phyloP scores from a whole-genome alignment of 2,888 invertebrate genomes.

The Apodemia hepburni region DNA sequence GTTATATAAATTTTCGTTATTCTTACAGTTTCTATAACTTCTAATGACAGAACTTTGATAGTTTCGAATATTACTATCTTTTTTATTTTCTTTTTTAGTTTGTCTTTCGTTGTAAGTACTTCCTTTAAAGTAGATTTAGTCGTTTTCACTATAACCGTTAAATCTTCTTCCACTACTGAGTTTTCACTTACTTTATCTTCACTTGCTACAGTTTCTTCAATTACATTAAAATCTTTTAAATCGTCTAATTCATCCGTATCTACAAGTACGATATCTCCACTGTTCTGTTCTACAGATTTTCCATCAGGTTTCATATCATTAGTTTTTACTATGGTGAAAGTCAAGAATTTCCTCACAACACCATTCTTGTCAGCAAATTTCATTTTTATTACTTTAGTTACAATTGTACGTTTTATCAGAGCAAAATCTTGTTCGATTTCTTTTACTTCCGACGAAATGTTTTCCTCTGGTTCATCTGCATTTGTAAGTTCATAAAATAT shows the following conservation, averaged over 20 bases:
- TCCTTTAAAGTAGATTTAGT: slow-evolving; percentile 22
- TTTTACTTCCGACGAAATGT: slow-evolving; percentile 31
- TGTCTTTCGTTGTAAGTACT: slow-evolving; percentile 21
- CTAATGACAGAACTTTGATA: background rate
- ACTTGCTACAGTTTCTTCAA: slow-evolving; percentile 24
- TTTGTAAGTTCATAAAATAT: slow-evolving; percentile 28
- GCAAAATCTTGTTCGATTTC: slow-evolving; percentile 28
- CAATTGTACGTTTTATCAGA: slow-evolving; percentile 30
- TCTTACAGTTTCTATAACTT: background rate
- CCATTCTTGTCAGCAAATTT: slow-evolving; percentile 32
- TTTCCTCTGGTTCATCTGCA: slow-evolving; percentile 35
- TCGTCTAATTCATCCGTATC: slow-evolving; percentile 29
- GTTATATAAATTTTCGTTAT: slow-evolving; percentile 8
- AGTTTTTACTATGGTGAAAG: slow-evolving; percentile 32
- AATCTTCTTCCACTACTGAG: slow-evolving; percentile 22
- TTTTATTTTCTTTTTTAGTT: slow-evolving; percentile 19
- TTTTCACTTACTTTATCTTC: slow-evolving; percentile 19
- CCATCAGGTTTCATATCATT: slow-evolving; percentile 34
- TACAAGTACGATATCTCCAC: slow-evolving; percentile 34
- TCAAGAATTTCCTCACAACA: slow-evolving; percentile 33
- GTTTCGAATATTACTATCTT: slow-evolving; percentile 3
- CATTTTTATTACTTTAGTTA: slow-evolving; percentile 35
- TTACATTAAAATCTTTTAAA: slow-evolving; percentile 27
- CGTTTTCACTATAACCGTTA: slow-evolving; percentile 22
- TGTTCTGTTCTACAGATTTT: slow-evolving; percentile 26